Base-by-base conservation (phyloP, 2,888 invertebrate genomes). In the Ophion ventricosus region DNA sequence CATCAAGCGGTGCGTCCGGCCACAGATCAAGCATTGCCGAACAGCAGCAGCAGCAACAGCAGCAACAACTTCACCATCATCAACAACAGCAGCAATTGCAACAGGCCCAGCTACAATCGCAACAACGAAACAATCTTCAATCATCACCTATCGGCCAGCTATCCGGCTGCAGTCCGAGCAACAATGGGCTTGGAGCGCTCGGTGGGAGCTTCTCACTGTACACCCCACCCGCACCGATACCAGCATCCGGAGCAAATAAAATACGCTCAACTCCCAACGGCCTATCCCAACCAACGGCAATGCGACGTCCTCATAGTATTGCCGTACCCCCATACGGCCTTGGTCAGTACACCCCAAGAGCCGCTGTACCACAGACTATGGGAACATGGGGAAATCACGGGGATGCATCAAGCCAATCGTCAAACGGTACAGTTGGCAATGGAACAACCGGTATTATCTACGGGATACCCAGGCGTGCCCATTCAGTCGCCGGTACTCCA, bases 281-380 rank as follows among this genome's bases (percentile, higher is more conserved):
- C 87, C 57, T 86, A 74, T 88, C 92, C 86, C 91, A 91, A 81
- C 88, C 92, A 86, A 61, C 89, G 87, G 87, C 90, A 87, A 87
- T 91, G 89, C 93, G 95, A 86, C 93, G 95, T 89, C 95, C 95
- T 84, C 94, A 94, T 89, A 95, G 95, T 91, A 95, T 94, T 87
- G 93, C 94, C 89, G 93, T 94, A 63, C 93, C 94, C 87, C 94
- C 95, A 67, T 92, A 91, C 91, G 90, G 88, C 90, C 94, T 88
- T 93, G 90, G 87, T 87, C 91, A 90, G 49, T 87, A 89, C 88
- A 87, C 86, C 85, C 90, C 88, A 86, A 86, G 90, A 89, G 75
- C 89, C 85, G 77, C 84, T 73, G 74, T 88, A 74, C 72, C 85
- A 82, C 14, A 87, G 85, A 61, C 88, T 86, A 76, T 77, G 83